phyloP scores from a whole-genome alignment of 2,888 invertebrate species.

The Pinctada fucata region DNA sequence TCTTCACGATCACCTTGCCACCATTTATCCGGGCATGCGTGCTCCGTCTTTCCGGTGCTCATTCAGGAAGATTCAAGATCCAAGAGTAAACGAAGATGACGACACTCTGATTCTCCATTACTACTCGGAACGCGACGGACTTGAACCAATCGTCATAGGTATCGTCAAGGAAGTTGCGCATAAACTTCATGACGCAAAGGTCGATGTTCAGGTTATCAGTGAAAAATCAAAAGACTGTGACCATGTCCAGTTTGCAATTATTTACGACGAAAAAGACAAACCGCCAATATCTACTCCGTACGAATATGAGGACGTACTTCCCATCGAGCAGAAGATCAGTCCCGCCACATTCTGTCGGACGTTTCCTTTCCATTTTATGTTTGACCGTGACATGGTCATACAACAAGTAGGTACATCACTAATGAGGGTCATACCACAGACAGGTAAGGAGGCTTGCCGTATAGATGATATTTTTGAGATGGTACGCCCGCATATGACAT shows the following conservation, averaged over 20 bases:
- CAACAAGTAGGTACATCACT: slow-evolving; percentile 94
- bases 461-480: slow-evolving; percentile 63
- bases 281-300: slow-evolving; percentile 25
- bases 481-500: slow-evolving; percentile 70
- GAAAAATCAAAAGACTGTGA: slow-evolving; percentile 93
- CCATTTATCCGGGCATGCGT: slow-evolving; percentile 86
- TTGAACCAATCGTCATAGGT: slow-evolving; percentile 97
- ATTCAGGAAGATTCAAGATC: slow-evolving; percentile 40
- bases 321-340: slow-evolving; percentile 64
- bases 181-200: slow-evolving; percentile 82
- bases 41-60: slow-evolving; percentile 92
- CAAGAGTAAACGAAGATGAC: slow-evolving; percentile 46
- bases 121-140: slow-evolving; percentile 95
- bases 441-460: slow-evolving; percentile 46
- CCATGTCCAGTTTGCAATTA: slow-evolving; percentile 81
- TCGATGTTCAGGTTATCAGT: slow-evolving; percentile 89
- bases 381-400: slow-evolving; percentile 90
- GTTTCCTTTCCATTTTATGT: slow-evolving; percentile 97
- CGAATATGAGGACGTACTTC: slow-evolving; percentile 47
- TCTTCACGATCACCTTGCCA: slow-evolving; percentile 92
- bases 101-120: slow-evolving; percentile 86
- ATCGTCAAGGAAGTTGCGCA: slow-evolving; percentile 98
- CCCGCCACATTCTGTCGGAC: slow-evolving; percentile 81
- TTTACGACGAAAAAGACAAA: slow-evolving; percentile 48
- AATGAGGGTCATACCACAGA: slow-evolving; percentile 82